A percentile compares a stretch with the other conserved stretches of the same genome.
Evolutionary conservation across 2,888 invertebrate species (phyloP).

Genomic region (Alviniconcha strummeri): DNA sequence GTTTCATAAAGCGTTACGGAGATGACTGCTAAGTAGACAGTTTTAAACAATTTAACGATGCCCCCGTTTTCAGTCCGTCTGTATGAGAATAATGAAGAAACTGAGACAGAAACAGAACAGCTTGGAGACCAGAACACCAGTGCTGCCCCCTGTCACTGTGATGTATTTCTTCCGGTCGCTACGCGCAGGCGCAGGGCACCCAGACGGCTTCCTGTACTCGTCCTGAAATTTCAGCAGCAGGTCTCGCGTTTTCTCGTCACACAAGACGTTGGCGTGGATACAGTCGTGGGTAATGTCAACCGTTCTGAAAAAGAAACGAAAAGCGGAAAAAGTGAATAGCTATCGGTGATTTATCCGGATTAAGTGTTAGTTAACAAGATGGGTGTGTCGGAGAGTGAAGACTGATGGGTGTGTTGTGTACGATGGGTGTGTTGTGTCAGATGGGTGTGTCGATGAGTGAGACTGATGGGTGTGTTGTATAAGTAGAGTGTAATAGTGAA

Average conservation of each 20-base stretch:
- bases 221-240: slow-evolving; percentile 20
- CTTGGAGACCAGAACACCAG: slow-evolving; percentile 10
- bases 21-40: too few species aligned
- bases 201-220: slow-evolving; percentile 19
- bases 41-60: too few species aligned
- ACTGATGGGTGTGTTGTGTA: too few species aligned
- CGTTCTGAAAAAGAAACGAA: neutral
- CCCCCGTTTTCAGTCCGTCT: neutral
- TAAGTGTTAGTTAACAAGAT: neutral
- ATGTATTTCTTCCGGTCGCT: slow-evolving; percentile 27
- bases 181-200: slow-evolving; percentile 1
- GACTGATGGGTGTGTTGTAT: too few species aligned
- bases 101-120: slow-evolving; percentile 17
- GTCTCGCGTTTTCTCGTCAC: slow-evolving; percentile 22
- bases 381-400: too few species aligned
- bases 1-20: too few species aligned
- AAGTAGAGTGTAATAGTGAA: too few species aligned
- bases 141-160: neutral
- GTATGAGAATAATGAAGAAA: neutral
- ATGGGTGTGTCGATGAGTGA: too few species aligned
- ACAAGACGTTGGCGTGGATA: slow-evolving; percentile 10
- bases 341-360: neutral
- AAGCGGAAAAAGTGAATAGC: neutral
- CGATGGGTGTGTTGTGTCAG: too few species aligned
- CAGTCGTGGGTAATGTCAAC: slow-evolving; percentile 21